phyloP scores from a whole-genome alignment of 2,797 vertebrate species.

The Spinus olivaceus region DNA sequence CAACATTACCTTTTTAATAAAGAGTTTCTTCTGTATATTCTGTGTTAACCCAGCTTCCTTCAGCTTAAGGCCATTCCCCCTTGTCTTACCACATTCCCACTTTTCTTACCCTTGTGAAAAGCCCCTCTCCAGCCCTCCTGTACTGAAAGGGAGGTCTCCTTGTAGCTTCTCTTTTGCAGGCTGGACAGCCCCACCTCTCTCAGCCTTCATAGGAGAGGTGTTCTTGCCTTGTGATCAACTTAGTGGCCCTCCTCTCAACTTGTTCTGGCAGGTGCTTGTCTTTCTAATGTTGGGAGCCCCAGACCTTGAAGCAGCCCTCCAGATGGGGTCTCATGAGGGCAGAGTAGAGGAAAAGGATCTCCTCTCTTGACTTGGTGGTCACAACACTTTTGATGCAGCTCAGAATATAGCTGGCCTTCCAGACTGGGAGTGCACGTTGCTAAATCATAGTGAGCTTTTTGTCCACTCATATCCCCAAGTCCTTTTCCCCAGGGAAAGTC shows the following conservation, averaged over 20 bases:
- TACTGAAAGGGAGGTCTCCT: neutral
- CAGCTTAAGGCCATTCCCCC: neutral
- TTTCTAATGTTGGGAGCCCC: neutral
- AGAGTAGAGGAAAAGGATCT: neutral
- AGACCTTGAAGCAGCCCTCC: neutral
- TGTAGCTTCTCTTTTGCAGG: neutral
- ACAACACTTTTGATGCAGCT: neutral
- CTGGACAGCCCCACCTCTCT: neutral
- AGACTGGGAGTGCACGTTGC: too few species aligned
- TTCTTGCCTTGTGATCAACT: neutral
- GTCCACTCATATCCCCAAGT: neutral
- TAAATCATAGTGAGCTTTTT: neutral
- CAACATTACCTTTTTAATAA: too few species aligned
- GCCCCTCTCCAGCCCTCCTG: neutral
- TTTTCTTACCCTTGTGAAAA: neutral
- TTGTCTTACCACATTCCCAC: neutral
- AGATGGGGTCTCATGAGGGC: neutral
- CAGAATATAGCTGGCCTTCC: neutral
- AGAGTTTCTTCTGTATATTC: neutral
- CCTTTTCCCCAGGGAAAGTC: neutral
- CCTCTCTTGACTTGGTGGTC: neutral
- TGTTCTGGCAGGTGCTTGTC: neutral
- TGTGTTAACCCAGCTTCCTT: neutral
- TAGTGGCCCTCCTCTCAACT: neutral
- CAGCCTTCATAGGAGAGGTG: neutral